phyloP scores from a whole-genome alignment of 2,888 invertebrate species.

The Anagyrus pseudococci region DNA sequence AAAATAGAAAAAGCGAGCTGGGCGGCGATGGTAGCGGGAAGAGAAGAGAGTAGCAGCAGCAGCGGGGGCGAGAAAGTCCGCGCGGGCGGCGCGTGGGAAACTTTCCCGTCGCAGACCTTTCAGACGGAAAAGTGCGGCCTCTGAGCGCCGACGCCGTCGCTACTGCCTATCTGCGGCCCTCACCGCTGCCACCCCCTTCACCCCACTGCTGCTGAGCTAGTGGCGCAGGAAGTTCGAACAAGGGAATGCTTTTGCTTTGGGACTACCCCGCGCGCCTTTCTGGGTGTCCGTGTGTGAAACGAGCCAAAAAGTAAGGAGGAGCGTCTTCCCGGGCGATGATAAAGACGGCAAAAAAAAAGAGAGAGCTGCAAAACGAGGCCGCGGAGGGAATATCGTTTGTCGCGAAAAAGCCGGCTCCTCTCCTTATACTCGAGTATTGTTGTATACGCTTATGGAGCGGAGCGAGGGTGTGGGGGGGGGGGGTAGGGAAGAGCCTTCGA shows the following conservation, averaged over 20 bases:
- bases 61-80: no score
- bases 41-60: no score
- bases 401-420: slow-evolving; percentile 41
- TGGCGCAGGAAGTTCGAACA: slow-evolving; percentile 53
- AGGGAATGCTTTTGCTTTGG: slow-evolving; percentile 61
- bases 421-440: not conserved
- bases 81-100: slow-evolving; percentile 45
- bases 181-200: slow-evolving; percentile 10
- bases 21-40: not conserved
- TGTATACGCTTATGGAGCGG: not conserved
- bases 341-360: slow-evolving; percentile 14
- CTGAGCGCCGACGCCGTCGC: no score
- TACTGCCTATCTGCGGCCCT: slow-evolving; percentile 5
- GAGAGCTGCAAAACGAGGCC: slow-evolving; percentile 8
- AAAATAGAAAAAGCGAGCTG: slow-evolving; percentile 5
- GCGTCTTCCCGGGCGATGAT: slow-evolving; percentile 35
- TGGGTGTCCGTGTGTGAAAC: slow-evolving; percentile 46
- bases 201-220: slow-evolving; percentile 31
- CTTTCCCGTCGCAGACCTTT: slow-evolving; percentile 54
- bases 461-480: not conserved
- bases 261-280: slow-evolving; percentile 8
- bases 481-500: not conserved
- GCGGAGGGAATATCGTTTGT: slow-evolving; percentile 45
- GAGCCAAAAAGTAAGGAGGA: slow-evolving; percentile 47
- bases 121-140: slow-evolving; percentile 46